Evolutionary conservation across 2,113 vertebrate genomes (phyloP), one percentile per base, ranked within the genome.

Genomic region (Marmota flaviventris): DNA sequence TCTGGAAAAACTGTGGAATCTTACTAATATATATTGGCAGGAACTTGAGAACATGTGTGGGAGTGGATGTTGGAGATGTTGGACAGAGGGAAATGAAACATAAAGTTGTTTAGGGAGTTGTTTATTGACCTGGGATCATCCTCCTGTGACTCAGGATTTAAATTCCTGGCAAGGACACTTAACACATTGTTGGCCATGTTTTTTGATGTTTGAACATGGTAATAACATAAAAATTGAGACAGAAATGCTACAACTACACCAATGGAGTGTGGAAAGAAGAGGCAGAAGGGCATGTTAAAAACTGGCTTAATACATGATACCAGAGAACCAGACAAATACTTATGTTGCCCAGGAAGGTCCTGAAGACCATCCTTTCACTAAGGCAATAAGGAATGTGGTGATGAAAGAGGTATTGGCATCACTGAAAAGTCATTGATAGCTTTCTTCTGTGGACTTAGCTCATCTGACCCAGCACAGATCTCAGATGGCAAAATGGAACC

Each of bases 1-100:
- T 87, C 76, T 70, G 48, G 72, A 96, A 90, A 39, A 91, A 88
- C 67, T 85, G n/a, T 18, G 37, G 84, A 34, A 51, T 77, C 29
- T 87, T 78, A 24, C 24, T 69, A 65, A 67, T 77, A 51, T 67
- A 67, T 76, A 27, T 37, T 72, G 72, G 34, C 32, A 93, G 65
- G 83, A 88, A 67, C 77, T 58, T 77, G 29, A 95, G 73, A 85
- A 83, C 39, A 42, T 32, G 20, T 1, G 10, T 95, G 48, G 29
- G 75, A 89, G 42, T 70, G 61, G 63, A 58, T 45, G 69, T 89
- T 72, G 51, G 82, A 17, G 63, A 67, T 79, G 72, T 3, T 76
- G 51, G 51, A 34, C 11, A 16, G 8, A 85, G 34, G 45, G 24
- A 58, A 2, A 37, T 27, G 14, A 29, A 45, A 32, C 6, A 8